Conservation (phyloP, 2,113 vertebrate species). For the Ictalurus punctatus region DNA sequence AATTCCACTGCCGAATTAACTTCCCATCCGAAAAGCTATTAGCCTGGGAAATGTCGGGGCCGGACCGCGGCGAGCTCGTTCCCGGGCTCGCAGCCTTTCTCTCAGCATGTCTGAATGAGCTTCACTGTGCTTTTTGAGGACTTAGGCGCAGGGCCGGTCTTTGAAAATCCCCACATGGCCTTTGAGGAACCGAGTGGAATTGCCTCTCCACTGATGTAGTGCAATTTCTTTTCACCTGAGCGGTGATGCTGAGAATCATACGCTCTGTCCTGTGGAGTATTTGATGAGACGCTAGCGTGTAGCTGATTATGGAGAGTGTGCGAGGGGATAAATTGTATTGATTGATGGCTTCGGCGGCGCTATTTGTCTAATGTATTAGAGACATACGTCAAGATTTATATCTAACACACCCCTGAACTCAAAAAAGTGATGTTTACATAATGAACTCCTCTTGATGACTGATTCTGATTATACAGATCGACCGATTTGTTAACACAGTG, state of each 20-base stretch:
- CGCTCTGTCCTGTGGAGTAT: conserved; percentile 9
- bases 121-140: conserved; percentile 42
- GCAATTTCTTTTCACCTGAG: neutral
- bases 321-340: too few relatives aligned
- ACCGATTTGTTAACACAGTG: too few relatives aligned
- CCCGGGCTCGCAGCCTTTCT: conserved; percentile 63
- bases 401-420: too few relatives aligned
- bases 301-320: neutral
- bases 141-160: conserved; percentile 26
- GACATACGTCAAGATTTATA: neutral
- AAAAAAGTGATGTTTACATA: too few relatives aligned
- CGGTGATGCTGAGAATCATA: conserved; percentile 20
- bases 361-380: conserved; percentile 23
- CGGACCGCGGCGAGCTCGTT: conserved; percentile 27
- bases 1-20: conserved; percentile 73
- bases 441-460: too few relatives aligned
- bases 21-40: conserved; percentile 64
- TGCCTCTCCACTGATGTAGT: conserved; percentile 6
- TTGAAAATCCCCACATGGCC: conserved; percentile 40
- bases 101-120: conserved; percentile 33
- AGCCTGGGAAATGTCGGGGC: conserved; percentile 51
- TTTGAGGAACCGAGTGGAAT: conserved; percentile 14
- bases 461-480: too few relatives aligned
- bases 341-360: neutral
- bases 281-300: conserved; percentile 24